phyloP scores from a whole-genome alignment of 2,113 vertebrate species.

The cattle (Bos taurus) region DNA sequence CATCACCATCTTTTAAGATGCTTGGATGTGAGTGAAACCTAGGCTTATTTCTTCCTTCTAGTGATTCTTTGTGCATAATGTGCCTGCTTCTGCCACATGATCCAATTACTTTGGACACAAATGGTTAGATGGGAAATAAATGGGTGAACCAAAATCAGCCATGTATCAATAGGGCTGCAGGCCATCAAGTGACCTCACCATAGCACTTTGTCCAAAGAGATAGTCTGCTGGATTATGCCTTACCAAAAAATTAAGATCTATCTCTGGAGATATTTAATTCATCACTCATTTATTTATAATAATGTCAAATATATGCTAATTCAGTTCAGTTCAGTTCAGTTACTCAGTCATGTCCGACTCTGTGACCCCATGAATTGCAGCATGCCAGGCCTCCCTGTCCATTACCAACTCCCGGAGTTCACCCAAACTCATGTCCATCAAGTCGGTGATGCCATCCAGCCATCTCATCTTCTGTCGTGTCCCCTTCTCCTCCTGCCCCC shows the following conservation, averaged over 20 bases:
- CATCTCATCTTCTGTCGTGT: too few relatives aligned
- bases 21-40: neutral
- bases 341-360: too few relatives aligned
- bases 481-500: too few relatives aligned
- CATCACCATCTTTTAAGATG: neutral
- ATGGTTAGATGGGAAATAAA: neutral
- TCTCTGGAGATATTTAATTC: neutral
- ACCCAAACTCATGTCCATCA: too few relatives aligned
- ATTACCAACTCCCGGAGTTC: too few relatives aligned
- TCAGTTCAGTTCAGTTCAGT: too few relatives aligned
- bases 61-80: neutral
- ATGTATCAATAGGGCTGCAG: neutral
- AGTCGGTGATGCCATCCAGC: too few relatives aligned
- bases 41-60: neutral
- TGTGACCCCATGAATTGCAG: rapidly evolving
- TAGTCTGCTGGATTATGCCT: neutral
- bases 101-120: neutral
- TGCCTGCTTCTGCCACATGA: neutral
- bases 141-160: neutral
- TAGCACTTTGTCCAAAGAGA: neutral
- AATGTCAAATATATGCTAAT: neutral
- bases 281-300: neutral
- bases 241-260: neutral
- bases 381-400: too few relatives aligned
- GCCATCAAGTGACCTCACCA: neutral